Conservation (phyloP, 2,113 vertebrate genomes). For the Scomber japonicus region DNA sequence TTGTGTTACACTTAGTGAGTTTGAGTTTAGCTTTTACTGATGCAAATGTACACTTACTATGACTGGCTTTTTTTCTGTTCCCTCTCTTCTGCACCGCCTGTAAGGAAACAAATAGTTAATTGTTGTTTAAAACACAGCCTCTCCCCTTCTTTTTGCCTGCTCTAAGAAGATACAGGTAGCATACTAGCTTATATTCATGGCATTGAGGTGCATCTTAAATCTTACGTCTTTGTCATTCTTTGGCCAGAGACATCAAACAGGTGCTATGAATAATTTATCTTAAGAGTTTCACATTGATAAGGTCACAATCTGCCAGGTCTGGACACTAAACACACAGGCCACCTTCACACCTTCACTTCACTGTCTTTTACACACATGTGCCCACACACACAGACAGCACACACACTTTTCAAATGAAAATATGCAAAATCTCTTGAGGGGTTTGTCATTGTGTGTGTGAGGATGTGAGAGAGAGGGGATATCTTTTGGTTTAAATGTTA, state of each 20-base stretch:
- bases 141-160: neutral
- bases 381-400: conserved; percentile 48
- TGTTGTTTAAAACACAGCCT: conserved; percentile 38
- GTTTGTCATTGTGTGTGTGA: conserved; percentile 15
- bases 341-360: conserved; percentile 66
- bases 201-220: conserved; percentile 70
- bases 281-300: conserved; percentile 83
- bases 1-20: neutral
- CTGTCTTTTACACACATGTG: conserved; percentile 66
- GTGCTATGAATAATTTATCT: conserved; percentile 84
- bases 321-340: conserved; percentile 73
- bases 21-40: neutral
- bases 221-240: conserved; percentile 79
- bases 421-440: conserved; percentile 35
- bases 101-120: conserved; percentile 46
- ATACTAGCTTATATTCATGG: conserved; percentile 52
- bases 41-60: conserved; percentile 13
- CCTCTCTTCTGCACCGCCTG: conserved; percentile 13
- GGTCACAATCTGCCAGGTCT: conserved; percentile 84
- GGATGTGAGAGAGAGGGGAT: neutral
- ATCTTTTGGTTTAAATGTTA: conserved; percentile 31
- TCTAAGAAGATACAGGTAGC: conserved; percentile 29
- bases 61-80: neutral
- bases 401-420: conserved; percentile 56
- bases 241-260: conserved; percentile 81